A percentile compares a stretch with the other conserved stretches of the same genome.
phyloP scores from a whole-genome alignment of 92 coral and sea anemone species.

The Desmophyllum pertusum region DNA sequence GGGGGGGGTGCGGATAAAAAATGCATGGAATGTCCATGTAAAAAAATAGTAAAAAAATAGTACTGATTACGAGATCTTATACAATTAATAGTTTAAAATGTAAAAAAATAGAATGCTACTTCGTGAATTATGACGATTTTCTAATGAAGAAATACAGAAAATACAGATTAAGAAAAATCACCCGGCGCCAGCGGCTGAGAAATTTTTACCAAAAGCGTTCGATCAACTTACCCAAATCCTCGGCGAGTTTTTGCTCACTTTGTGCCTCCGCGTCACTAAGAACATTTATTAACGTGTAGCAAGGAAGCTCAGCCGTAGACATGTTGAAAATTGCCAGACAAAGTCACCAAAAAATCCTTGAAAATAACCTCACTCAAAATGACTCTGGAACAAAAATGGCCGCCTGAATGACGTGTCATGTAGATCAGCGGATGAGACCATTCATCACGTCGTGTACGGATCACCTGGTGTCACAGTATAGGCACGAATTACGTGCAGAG shows the following conservation, averaged over 20 bases:
- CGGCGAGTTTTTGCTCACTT: conserved; percentile 92
- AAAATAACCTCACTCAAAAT: background rate
- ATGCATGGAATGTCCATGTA: too few relatives aligned
- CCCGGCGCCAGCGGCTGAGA: background rate
- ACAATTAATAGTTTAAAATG: background rate
- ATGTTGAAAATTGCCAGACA: conserved; percentile 36
- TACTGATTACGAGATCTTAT: background rate
- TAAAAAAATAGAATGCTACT: background rate
- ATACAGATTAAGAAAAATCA: background rate
- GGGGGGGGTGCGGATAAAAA: too few relatives aligned
- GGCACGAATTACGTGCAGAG: too few relatives aligned
- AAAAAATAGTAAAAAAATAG: too few relatives aligned
- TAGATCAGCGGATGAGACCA: conserved; percentile 6
- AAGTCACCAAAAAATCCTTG: background rate
- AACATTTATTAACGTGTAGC: conserved; percentile 90
- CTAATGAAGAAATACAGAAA: too few relatives aligned
- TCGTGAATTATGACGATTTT: too few relatives aligned
- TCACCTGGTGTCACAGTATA: background rate
- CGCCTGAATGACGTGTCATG: conserved; percentile 8
- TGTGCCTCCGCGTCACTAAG: conserved; percentile 83
- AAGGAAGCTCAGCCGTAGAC: conserved; percentile 97
- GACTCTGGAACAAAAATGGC: conserved; percentile 9
- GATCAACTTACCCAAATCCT: conserved; percentile 83
- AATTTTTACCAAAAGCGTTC: background rate
- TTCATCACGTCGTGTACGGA: background rate